phyloP scores from a whole-genome alignment of 2,113 vertebrate genomes.

The Albula goreensis region DNA sequence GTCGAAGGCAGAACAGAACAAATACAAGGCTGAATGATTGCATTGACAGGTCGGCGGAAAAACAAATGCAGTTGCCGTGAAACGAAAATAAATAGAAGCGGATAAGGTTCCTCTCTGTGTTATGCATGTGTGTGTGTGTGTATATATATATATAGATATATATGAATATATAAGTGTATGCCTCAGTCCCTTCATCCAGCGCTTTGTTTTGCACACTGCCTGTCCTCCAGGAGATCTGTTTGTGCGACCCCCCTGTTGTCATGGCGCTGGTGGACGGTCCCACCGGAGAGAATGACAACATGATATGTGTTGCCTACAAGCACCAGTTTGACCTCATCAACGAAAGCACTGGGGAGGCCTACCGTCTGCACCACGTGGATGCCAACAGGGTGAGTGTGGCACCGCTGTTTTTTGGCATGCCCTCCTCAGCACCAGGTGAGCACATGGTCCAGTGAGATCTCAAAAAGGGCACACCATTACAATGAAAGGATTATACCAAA shows the following conservation, averaged over 20 bases:
- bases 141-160: too few relatives aligned
- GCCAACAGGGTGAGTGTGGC: conserved; percentile 81
- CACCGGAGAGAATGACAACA: conserved; percentile 91
- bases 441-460: background rate
- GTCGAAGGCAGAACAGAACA: background rate
- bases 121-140: background rate
- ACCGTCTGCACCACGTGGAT: conserved; percentile 87
- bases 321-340: conserved; percentile 97
- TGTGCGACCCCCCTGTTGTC: conserved; percentile 87
- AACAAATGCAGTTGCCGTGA: background rate
- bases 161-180: too few relatives aligned
- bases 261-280: conserved; percentile 95
- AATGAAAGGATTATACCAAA: background rate
- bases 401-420: background rate
- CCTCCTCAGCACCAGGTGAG: background rate
- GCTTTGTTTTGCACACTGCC: background rate
- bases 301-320: conserved; percentile 95
- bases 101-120: background rate
- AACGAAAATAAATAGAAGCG: background rate
- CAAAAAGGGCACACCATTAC: background rate
- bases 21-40: background rate
- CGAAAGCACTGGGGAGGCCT: conserved; percentile 94
- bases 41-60: background rate
- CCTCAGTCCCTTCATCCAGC: background rate
- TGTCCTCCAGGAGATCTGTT: conserved; percentile 85